Evolutionary conservation across 2,113 vertebrate species (phyloP), one percentile per base, ranked within the genome.

Genomic region (Atherinomorus stipes): DNA sequence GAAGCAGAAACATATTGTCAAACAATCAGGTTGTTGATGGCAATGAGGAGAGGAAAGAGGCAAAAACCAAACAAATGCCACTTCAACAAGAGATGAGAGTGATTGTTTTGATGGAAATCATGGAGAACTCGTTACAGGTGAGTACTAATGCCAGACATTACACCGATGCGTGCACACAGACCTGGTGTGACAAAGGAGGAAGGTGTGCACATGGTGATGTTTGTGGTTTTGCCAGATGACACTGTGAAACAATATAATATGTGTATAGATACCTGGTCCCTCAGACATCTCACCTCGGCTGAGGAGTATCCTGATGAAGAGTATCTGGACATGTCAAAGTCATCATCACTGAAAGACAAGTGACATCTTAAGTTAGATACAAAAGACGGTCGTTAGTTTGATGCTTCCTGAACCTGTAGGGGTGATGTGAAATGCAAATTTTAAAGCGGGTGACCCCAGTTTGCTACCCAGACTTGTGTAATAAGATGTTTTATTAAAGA

Each of bases 231-330:
- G 72, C 66, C 74, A 74, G 59, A 81, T 67, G 80, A 83, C 54
- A 64, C 76, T 71, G 82, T 78, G 62, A 78, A 74, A 89, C 80
- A 82, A 80, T 85, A 90, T 83, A 89, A 86, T 81, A 80, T 84
- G 78, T 76, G 78, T 54, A 88, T 91, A 93, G 76, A 87, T 93
- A 94, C 93, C 94, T 94, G 92, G 85, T 93, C 91, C 90, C 91
- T 94, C 88, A 94, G 88, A 93, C 91, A 93, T 95, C 98, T 98
- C 95, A 99, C 98, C 97, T 99, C 97, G 88, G 98, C 97, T 83
- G 98, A 99, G 86, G 98, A 99, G 90, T 99, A 99, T 93, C 98
- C 98, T 63, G 98, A 99, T 15, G 98, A 99, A 11, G 98, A 99
- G 57, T 99, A 99, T 94, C 97, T 96, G 88, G 98, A 99, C 97